Percentiles rank a stretch among this genome's conserved stretches.
These are phyloP conservation scores for Phalacrocorax pelagicus DNA, from an alignment of 2,113 vertebrate genomes.

Conservation along the genomic window DNA sequence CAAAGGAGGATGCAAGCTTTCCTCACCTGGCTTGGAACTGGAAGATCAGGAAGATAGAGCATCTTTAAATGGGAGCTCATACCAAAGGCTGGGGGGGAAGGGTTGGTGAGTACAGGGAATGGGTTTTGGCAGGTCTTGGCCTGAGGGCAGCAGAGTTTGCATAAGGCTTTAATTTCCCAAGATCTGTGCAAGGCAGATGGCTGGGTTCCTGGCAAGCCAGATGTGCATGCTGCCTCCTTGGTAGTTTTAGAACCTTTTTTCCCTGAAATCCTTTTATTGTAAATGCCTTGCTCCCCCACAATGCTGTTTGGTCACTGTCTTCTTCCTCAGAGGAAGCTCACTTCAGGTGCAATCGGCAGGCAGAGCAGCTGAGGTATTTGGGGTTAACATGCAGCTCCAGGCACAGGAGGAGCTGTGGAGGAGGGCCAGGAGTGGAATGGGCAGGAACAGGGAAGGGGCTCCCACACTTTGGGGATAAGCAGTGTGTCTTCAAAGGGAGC, in stretches of 20 bases:
- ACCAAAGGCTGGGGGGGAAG: not conserved
- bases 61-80: not conserved
- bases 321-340: not conserved
- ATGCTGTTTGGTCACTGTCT: not conserved
- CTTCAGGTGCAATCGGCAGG: not conserved
- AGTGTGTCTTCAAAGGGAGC: not conserved
- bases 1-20: not conserved
- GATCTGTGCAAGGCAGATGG: slow-evolving; percentile 21
- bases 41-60: not conserved
- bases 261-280: not conserved
- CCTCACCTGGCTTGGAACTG: not conserved
- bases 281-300: not conserved
- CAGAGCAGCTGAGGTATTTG: not conserved
- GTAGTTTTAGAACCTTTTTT: not conserved
- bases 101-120: not conserved
- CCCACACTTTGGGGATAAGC: not conserved
- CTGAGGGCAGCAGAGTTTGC: not conserved
- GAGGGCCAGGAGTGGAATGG: not conserved
- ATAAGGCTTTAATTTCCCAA: slow-evolving; percentile 21
- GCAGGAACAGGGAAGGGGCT: not conserved
- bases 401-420: not conserved
- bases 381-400: not conserved
- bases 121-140: slow-evolving; percentile 10
- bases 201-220: not conserved
- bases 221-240: not conserved